Evolutionary conservation across 1,140 invertebrate genomes (phyloP), one percentile per base, ranked within the genome.

Genomic region (Drosophila albomicans): DNA sequence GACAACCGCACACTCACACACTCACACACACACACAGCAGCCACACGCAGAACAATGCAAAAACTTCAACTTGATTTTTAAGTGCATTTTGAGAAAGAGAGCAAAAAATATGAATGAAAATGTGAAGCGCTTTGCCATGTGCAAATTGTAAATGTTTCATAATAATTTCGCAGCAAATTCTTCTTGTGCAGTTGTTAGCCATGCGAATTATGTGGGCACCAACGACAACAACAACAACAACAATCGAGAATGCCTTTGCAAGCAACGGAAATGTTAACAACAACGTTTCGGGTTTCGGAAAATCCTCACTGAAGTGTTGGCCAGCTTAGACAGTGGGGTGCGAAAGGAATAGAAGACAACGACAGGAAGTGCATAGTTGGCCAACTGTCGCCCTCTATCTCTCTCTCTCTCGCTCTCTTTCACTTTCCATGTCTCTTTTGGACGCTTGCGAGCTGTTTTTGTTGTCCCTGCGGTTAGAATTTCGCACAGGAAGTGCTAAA

Each of bases 401-500:
- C 30, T 32, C 30, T 32, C 30, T 32, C 30, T 32, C 30, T 32
- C 30, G 7, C 30, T 0, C 30, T 7, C 6, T 32, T 32, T 32
- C 5, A 6, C 10, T 10, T 38, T 38, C 35, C 10, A 3, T 38
- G 10, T 38, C 8, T 25, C 38, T 59, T 25, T 58, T 43, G 41
- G 28, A 30, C 35, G 41, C 8, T 65, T 49, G n/a, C 10, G 30
- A 6, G 7, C 35, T 45, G 28, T 54, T 71, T 11, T 48, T 54
- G 64, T 38, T 68, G 41, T 57, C 28, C 11, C 43, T 66, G 74
- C 30, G 74, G 74, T 32, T 61, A 35, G 61, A 71, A 72, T 76
- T 76, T 76, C 59, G 69, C 74, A 61, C 74, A 76, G 74, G 74
- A 76, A 72, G 74, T 76, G 74, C 41, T 72, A 72, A 72, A 76